Conservation (phyloP, 53 echinoderm and acorn worm genomes). For the Holothuria leucospilota region DNA sequence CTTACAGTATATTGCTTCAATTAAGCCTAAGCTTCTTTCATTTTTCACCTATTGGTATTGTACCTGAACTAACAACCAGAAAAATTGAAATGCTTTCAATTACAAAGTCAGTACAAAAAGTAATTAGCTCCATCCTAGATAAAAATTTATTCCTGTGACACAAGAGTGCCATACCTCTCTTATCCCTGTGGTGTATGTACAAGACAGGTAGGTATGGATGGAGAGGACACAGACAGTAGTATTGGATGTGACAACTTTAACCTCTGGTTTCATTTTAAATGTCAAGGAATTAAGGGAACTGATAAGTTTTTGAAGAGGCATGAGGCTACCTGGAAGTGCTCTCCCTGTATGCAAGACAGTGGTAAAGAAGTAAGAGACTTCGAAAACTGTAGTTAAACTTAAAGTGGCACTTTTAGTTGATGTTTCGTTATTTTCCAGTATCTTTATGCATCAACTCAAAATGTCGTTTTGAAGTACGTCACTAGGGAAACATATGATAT, state of each 20-base stretch:
- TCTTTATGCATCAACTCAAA: too few relatives aligned
- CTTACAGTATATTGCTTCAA: conserved; percentile 40
- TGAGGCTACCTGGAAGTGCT: conserved; percentile 58
- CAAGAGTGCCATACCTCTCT: not conserved
- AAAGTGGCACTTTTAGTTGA: not conserved
- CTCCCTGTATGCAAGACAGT: conserved; percentile 35
- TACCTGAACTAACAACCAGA: conserved; percentile 56
- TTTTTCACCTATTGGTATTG: conserved; percentile 54
- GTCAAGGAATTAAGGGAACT: conserved; percentile 48
- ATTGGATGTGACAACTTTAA: conserved; percentile 72
- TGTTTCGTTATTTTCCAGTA: too few relatives aligned
- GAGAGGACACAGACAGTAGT: conserved; percentile 29
- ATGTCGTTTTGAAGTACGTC: too few relatives aligned
- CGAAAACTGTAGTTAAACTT: not conserved
- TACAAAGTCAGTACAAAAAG: conserved; percentile 59
- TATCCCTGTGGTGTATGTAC: conserved; percentile 41
- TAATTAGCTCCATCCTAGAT: conserved; percentile 52
- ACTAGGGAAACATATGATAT: too few relatives aligned
- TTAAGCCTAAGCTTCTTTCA: conserved; percentile 47
- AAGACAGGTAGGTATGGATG: too few relatives aligned
- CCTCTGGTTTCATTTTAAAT: conserved; percentile 61
- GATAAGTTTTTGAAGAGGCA: conserved; percentile 53
- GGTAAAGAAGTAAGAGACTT: not conserved
- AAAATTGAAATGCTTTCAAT: conserved; percentile 35
- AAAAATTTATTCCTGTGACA: conserved; percentile 37